Evolutionary conservation across 2,113 vertebrate species (phyloP).

Genomic region (Todiramphus saurophagus): DNA sequence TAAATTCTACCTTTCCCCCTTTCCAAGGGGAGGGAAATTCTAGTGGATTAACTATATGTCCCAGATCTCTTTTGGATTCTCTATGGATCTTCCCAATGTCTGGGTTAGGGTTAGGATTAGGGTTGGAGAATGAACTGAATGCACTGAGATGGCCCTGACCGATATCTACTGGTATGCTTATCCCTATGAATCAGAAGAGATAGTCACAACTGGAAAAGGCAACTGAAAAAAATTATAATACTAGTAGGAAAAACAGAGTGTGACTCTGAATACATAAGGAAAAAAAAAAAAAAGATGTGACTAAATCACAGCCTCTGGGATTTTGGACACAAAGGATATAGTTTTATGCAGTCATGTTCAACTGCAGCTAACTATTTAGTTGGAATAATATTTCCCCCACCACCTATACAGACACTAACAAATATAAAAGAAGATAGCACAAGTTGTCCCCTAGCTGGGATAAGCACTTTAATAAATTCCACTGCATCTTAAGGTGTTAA

Average conservation of each 20-base stretch:
- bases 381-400: background rate
- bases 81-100: background rate
- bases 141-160: background rate
- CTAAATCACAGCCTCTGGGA: background rate
- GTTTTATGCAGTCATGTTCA: background rate
- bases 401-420: background rate
- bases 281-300: accelerated
- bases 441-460: background rate
- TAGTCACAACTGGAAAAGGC: background rate
- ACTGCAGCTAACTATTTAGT: background rate
- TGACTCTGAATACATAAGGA: background rate
- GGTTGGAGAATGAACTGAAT: background rate
- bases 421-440: background rate
- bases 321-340: background rate
- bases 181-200: background rate
- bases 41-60: background rate
- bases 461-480: background rate
- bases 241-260: background rate
- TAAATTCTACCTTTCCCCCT: background rate
- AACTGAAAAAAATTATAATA: background rate
- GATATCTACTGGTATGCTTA: background rate
- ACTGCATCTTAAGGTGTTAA: background rate
- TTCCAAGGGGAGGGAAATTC: background rate
- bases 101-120: background rate
- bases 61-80: background rate